Base-by-base conservation (phyloP, 2,113 vertebrate genomes). In the Xiphias gladius region DNA sequence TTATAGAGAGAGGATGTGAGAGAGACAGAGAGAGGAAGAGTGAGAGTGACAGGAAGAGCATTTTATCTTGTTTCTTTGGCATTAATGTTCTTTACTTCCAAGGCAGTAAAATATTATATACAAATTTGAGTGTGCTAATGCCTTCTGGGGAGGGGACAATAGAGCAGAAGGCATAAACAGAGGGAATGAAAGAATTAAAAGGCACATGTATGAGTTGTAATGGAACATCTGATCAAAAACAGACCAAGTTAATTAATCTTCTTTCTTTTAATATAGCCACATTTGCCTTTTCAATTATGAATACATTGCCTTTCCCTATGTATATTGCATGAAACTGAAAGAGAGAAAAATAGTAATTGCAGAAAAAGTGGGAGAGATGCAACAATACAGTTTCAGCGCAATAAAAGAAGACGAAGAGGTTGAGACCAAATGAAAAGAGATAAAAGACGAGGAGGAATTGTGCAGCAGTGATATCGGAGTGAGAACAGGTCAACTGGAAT, bases 401-500 rank as follows among this genome's bases (percentile, higher is more conserved):
- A 68, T 19, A 39, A 26, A 65, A 11, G 17, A 54, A 59, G 61
- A 69, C 0, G 32, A 54, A 7, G 70, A 72, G 58, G 77, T 62
- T 16, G 19, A 30, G 54, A 12, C 7, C 39, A 68, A 35, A 76
- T n/a, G 8, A 76, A 71, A 70, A 58, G 22, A 84, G 39, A 55
- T n/a, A 58, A n/a, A 35, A 74, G 35, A 55, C n/a, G 62, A 57
- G 16, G 37, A 24, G 43, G 35, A 80, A 28, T 59, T 46, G 17
- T 16, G 66, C 17, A 22, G 48, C 5, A 0, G 43, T 4, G n/a
- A 13, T 35, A 58, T 43, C 7, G 12, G 76, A 66, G 79, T 80
- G 74, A 79, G 74, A 63, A 0, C 65, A 32, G 78, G 76, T 79
- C 80, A 77, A 35, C 65, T 7, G 61, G 67, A 84, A 83, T 19